Evolutionary conservation across 1,140 invertebrate species (phyloP), one percentile per base, ranked within the genome.

Genomic region (Platyura marginata): DNA sequence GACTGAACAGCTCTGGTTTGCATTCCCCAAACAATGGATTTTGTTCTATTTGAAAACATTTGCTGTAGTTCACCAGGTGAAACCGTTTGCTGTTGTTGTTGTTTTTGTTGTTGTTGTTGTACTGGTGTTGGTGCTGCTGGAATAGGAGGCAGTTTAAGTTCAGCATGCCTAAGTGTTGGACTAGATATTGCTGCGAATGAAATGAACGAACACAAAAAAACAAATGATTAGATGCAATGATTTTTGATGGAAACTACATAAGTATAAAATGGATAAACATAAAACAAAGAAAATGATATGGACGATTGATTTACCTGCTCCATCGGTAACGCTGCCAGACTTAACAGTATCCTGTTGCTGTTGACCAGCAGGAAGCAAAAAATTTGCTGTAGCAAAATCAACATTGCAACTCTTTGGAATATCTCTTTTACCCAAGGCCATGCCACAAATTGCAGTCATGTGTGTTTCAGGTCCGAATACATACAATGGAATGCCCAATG

Each of bases 401-500:
- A 60, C 55, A 35, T 61, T 65, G 33, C 66, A 60, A 29, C 64
- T 61, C 49, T 75, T 66, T 1, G 90, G 87, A 50, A 97, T 89
- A 13, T 84, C 74, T 38, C 80, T 71, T 54, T 90, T 94, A 16
- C 91, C 91, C 36, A 99, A 65, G 1, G 95, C 95, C 77, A 97
- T 94, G 10, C 90, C 90, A 47, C 96, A 95, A 56, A 99, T 97
- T 9, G 92, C 84, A 0, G 96, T 99, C 96, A 99, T 98, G 63
- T 98, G 95, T 9, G 90, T 95, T 64, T 99, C 96, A 0, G 95
- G 95, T 0, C 96, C 96, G 61, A 96, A 99, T 21, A 99, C 95
- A 56, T 84, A 76, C 48, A 98, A 75, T 0, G 93, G 90, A 53
- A 99, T 87, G 38, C 84, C 84, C 18, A 95, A 69, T 16, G 81